Evolutionary conservation across 2,888 invertebrate genomes (phyloP).

Genomic region (Oligia fasciuncula): DNA sequence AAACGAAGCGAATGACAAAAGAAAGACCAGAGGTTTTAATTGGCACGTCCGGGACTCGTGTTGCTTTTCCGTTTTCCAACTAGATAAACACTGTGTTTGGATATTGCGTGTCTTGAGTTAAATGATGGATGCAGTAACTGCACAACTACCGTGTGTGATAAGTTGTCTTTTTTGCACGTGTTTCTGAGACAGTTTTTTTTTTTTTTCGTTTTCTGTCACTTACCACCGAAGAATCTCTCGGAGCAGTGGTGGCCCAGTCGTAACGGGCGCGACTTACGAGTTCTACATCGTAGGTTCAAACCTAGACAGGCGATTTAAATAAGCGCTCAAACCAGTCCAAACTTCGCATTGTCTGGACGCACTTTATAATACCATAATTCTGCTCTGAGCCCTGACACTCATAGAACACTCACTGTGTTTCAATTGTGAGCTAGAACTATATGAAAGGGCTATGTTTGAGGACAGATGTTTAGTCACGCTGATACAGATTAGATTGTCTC

Average conservation of each 20-base stretch:
- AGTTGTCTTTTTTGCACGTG: neutral
- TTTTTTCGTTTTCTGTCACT: neutral
- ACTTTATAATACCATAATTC: neutral
- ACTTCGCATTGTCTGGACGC: neutral
- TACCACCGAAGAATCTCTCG: neutral
- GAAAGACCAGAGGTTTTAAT: conserved; percentile 54
- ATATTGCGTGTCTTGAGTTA: conserved; percentile 2
- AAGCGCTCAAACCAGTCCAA: neutral
- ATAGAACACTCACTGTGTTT: neutral
- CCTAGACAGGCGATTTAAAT: neutral
- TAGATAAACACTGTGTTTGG: conserved; percentile 49
- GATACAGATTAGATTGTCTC: neutral
- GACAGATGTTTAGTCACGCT: conserved; percentile 30
- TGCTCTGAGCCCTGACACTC: neutral
- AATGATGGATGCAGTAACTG: neutral
- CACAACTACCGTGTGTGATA: neutral
- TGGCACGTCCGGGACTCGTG: conserved; percentile 58
- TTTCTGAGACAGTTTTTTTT: neutral
- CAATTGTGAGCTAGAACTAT: neutral
- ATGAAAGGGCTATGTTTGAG: neutral
- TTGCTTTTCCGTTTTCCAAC: conserved; percentile 53
- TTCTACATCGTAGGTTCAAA: neutral
- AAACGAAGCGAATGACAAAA: conserved; percentile 60
- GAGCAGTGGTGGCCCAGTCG: neutral
- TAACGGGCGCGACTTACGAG: neutral